Percentiles rank a stretch among this genome's conserved stretches.
phyloP scores from a whole-genome alignment of 2,888 invertebrate species.

The Cremastinae sp. region DNA sequence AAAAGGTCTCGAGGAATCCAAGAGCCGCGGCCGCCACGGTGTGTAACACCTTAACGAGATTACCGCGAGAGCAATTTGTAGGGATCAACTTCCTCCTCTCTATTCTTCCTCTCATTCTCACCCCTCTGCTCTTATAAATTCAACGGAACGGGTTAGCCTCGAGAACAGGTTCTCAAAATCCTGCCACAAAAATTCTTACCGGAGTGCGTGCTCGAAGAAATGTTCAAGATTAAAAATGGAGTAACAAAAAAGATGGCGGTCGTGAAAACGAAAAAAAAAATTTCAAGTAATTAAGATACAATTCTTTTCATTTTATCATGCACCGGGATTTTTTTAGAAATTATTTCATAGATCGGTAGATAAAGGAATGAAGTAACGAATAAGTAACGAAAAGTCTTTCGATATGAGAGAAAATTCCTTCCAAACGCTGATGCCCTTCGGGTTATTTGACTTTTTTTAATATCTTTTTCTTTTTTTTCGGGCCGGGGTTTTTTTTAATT shows the following conservation, averaged over 20 bases:
- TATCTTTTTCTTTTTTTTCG: background rate
- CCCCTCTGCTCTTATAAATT: slow-evolving; percentile 18
- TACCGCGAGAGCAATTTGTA: slow-evolving; percentile 69
- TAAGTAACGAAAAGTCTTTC: background rate
- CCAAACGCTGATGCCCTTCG: background rate
- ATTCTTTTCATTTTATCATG: no score
- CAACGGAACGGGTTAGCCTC: slow-evolving; percentile 43
- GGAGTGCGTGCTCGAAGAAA: no score
- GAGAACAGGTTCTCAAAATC: slow-evolving; percentile 56
- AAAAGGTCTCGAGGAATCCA: slow-evolving; percentile 50
- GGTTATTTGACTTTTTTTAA: background rate
- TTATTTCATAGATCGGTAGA: background rate
- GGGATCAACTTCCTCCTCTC: slow-evolving; percentile 61
- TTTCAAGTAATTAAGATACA: no score
- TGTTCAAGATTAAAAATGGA: no score
- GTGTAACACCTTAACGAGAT: slow-evolving; percentile 70
- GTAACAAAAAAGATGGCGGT: no score
- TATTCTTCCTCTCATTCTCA: slow-evolving; percentile 18
- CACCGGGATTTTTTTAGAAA: no score
- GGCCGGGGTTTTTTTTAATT: no score
- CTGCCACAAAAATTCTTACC: no score
- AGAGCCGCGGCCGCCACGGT: slow-evolving; percentile 56
- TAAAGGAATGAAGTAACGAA: background rate
- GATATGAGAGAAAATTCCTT: no score
- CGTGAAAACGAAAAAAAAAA: no score